Base-by-base conservation (phyloP, 2,888 invertebrate species). In the Lissonota sp. region DNA sequence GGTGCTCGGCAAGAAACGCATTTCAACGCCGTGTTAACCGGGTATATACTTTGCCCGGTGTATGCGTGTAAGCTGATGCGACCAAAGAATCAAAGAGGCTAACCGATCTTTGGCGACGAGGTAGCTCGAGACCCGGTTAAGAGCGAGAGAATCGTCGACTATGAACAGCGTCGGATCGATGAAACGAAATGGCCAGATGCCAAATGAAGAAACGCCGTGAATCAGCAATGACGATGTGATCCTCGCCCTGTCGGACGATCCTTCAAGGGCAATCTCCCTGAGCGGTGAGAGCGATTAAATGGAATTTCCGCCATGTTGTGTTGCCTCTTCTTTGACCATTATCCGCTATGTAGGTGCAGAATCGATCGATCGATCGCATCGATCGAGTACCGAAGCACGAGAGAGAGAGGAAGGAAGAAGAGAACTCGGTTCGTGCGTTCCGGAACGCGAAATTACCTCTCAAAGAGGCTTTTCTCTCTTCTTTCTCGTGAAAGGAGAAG, bases 11-110 rank as follows among this genome's bases (percentile, higher is more conserved):
- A 90, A 90, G 88, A 90, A 90, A 86, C 82, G 86, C 90, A 90
- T 90, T 89, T 87, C 89, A 86, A 79, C 67, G 74, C 80, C 86
- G 85, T 89, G 90, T 90, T 88, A 84, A 87, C 88, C 83, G 26
- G 39, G 26, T 60, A 14, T 73, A 7, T 64, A 53, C 39, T 44
- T 51, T 42, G 49, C 49, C 37, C 71, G 26, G 44, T 60, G 53
- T 55, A 55, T 53, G 62, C 7, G 6, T 53, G n/a, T 46, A 51
- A 44, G 5, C 10, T 26, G 44, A 44, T n/a, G 14, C 16, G 58
- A 57, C 39, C 42, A 44, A 60, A 75, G 64, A 75, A 74, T 64
- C 42, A 58, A 70, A 49, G 60, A 75, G 51, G 16, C 58, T 51
- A 51, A 70, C 53, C 39, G 42, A 58, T 70, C 39, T 44, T 66